Conservation (phyloP, 1,140 invertebrate species). For the Mycetomoellerius zeteki region DNA sequence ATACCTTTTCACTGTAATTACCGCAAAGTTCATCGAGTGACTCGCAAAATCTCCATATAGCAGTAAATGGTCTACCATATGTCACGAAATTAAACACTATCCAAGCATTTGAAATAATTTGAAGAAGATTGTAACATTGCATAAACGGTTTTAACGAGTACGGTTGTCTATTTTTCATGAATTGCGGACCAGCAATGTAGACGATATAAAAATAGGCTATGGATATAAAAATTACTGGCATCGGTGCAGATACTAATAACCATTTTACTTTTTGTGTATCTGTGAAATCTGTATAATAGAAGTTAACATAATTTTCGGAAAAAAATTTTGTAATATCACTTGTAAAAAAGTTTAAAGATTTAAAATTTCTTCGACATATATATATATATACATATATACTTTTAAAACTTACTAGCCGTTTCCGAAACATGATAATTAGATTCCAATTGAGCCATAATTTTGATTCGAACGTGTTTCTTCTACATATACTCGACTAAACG, state of each 20-base stretch:
- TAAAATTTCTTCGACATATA: neutral
- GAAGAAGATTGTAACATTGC: conserved; percentile 88
- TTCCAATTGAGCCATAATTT: neutral
- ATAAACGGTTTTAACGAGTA: conserved; percentile 88
- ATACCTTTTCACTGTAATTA: neutral
- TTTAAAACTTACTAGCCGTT: neutral
- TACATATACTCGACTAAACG: neutral
- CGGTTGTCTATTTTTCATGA: conserved; percentile 89
- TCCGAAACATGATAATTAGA: neutral
- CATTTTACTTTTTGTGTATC: conserved; percentile 17
- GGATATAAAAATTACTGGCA: neutral
- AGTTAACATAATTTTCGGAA: neutral
- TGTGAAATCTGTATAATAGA: neutral
- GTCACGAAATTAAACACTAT: neutral
- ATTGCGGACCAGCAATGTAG: conserved; percentile 86
- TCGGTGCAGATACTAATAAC: neutral
- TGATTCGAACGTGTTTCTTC: neutral
- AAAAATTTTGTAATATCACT: neutral
- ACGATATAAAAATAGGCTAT: conserved; percentile 82
- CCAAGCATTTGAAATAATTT: conserved; percentile 86
- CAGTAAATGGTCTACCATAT: conserved; percentile 58
- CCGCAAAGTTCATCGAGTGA: neutral
- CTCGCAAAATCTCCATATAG: conserved; percentile 60
- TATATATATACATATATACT: neutral
- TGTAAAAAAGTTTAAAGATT: neutral